phyloP scores from a whole-genome alignment of 2,888 invertebrate species.

The Chydorus sphaericus region DNA sequence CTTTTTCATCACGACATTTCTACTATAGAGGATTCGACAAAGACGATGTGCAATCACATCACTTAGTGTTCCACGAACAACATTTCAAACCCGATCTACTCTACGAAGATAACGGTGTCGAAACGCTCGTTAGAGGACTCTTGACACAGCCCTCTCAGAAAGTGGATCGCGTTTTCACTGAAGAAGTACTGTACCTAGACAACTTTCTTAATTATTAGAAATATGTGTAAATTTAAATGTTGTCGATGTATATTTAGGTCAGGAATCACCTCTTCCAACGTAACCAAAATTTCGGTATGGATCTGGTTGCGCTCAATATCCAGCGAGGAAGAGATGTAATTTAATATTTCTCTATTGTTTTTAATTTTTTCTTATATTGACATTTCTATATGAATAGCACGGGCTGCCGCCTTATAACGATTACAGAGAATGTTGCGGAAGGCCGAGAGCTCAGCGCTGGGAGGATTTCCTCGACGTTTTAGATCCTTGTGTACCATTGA shows the following conservation, averaged over 20 bases:
- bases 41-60: conserved; percentile 24
- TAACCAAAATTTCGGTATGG: conserved; percentile 58
- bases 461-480: conserved; percentile 37
- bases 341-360: too few relatives aligned
- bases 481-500: conserved; percentile 24
- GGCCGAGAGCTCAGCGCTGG: conserved; percentile 45
- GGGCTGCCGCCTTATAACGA: conserved; percentile 59
- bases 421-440: conserved; percentile 57
- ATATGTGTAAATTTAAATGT: background rate
- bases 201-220: conserved; percentile 12
- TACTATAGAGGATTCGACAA: conserved; percentile 28
- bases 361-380: background rate
- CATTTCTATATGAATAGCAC: conserved; percentile 28
- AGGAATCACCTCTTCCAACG: conserved; percentile 69
- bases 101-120: conserved; percentile 30
- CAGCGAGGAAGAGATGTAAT: conserved; percentile 58
- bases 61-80: conserved; percentile 34
- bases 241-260: conserved; percentile 37
- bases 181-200: conserved; percentile 28
- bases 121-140: conserved; percentile 32
- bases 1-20: too few relatives aligned
- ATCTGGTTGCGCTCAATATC: conserved; percentile 59
- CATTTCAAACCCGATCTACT: conserved; percentile 33
- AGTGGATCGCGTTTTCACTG: conserved; percentile 32
- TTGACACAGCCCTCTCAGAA: conserved; percentile 32